These are phyloP conservation scores for Cephalotes varians DNA, from an alignment of 2,888 invertebrate species.

Conservation along the genomic window DNA sequence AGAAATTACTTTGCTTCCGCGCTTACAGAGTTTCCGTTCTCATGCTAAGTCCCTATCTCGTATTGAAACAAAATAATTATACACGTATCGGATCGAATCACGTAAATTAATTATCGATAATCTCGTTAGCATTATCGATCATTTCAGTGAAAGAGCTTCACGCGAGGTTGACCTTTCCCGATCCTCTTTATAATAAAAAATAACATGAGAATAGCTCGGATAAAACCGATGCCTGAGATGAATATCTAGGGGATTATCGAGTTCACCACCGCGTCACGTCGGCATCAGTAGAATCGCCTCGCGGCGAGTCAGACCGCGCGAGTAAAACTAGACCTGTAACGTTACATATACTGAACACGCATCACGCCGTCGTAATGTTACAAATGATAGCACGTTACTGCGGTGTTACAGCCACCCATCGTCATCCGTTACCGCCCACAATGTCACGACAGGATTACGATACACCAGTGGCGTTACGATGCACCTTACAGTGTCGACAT, in stretches of 20 bases:
- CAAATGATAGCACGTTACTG: conserved; percentile 20
- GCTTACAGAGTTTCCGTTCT: not conserved
- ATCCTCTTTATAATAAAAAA: not conserved
- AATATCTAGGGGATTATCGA: not conserved
- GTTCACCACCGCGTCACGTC: not conserved
- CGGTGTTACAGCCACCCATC: conserved; percentile 6
- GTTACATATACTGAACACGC: not conserved
- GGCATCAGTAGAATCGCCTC: conserved; percentile 7
- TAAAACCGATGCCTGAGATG: not conserved
- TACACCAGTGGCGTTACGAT: not conserved
- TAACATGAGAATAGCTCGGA: not conserved
- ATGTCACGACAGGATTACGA: conserved; percentile 17
- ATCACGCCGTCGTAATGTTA: conserved; percentile 3
- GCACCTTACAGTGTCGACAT: conserved; percentile 6
- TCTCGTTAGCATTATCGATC: not conserved
- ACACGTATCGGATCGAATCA: not conserved
- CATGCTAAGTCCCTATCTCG: not conserved
- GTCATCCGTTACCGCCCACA: not conserved
- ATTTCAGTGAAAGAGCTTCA: not conserved
- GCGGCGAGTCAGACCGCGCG: conserved; percentile 4
- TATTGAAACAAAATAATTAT: conserved; percentile 4
- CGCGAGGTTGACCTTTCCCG: not conserved
- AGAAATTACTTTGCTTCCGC: not conserved
- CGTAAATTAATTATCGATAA: not conserved
- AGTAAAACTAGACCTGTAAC: not conserved